phyloP scores from a whole-genome alignment of 2,113 vertebrate genomes.

The Brevimyrus niger region DNA sequence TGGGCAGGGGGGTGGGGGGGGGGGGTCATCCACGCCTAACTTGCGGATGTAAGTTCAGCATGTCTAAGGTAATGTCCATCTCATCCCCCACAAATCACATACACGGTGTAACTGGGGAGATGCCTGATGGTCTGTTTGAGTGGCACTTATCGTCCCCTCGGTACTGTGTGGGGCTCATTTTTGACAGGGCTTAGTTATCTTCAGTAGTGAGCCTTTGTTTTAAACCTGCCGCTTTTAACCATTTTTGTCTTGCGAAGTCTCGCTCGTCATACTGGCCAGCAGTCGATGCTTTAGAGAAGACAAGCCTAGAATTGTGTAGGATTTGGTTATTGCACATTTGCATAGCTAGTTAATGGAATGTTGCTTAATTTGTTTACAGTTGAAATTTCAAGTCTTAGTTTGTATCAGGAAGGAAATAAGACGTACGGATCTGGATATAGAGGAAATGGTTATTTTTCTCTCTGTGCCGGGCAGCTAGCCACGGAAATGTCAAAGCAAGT shows the following conservation, averaged over 20 bases:
- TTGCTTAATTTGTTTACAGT: background rate
- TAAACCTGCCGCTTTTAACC: background rate
- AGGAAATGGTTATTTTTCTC: background rate
- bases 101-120: background rate
- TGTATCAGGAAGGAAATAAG: background rate
- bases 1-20: background rate
- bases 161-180: background rate
- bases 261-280: background rate
- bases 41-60: constrained; percentile 23
- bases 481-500: background rate
- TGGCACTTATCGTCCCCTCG: background rate
- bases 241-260: background rate
- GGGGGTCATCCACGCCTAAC: background rate
- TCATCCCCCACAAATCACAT: background rate
- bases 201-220: background rate
- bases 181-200: background rate
- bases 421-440: background rate
- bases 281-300: background rate
- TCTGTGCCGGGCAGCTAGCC: background rate
- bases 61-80: background rate
- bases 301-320: background rate
- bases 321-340: background rate
- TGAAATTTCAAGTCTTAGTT: background rate
- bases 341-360: background rate
- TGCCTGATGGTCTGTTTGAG: background rate